Evolutionary conservation across 2,888 invertebrate genomes (phyloP), one percentile per base, ranked within the genome.

Genomic region (Machimus atricapillus): DNA sequence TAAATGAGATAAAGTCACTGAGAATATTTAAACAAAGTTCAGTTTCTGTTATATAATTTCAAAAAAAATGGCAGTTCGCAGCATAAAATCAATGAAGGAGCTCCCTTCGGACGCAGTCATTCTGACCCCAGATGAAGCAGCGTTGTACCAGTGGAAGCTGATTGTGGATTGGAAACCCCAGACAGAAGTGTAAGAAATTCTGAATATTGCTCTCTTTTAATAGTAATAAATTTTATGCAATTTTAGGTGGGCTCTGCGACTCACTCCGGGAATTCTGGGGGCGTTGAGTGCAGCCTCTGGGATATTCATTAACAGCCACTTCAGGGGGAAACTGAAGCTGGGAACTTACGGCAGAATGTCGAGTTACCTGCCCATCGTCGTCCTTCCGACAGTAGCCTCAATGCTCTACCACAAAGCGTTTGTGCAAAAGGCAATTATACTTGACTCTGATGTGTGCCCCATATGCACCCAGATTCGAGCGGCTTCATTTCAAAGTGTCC

Each of bases 381-480:
- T 94, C 7, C 91, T 95, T 90, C 96, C 97, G 9, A 94, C 94
- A 9, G 73, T 94, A 0, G 89, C 95, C 19, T 92, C 95, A 8
- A 90, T 93, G 37, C 4, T 94, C 5, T 91, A 93, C 88, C 96
- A 96, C 90, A 93, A 94, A 89, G 91, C 94, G 94, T 89, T 94
- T 86, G 91, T 96, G 77, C 92, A 95, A 89, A 93, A 93, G 0
- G 92, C 94, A 23, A 91, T 96, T 87, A 89, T 96, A 3, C 89
- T 96, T 27, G 93, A 94, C 90, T 94, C 93, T 46, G 91, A 93
- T 0, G 89, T 90, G 1, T 97, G 97, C 90, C 94, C 95, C 0
- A 90, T 95, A 6, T 97, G 97, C 90, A 90, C 94, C 34, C 95
- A 96, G 92, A 88, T 95, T 0, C 93, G 93, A 88, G 94, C 96